phyloP scores from a whole-genome alignment of 2,113 vertebrate species.

The Amia ocellicauda region DNA sequence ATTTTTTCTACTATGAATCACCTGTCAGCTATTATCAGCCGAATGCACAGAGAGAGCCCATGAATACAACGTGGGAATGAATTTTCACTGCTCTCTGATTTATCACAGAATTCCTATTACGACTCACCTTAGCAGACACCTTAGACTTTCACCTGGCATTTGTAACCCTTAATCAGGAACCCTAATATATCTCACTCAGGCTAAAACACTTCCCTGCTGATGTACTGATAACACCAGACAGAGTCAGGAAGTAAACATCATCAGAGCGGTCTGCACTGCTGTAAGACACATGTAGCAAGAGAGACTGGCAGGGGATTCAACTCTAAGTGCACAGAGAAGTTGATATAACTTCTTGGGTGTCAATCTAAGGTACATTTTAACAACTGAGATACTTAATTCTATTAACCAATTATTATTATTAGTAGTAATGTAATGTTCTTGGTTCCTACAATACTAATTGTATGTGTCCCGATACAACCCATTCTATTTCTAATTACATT shows the following conservation, averaged over 20 bases:
- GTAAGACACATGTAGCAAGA: neutral
- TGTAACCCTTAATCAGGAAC: neutral
- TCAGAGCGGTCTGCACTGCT: neutral
- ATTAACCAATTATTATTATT: too few species aligned
- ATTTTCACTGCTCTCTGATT: neutral
- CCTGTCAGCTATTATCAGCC: constrained; percentile 26
- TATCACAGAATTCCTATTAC: constrained; percentile 8
- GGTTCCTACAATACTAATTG: too few species aligned
- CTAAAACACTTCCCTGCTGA: neutral
- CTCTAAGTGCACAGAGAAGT: too few species aligned
- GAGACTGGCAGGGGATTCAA: too few species aligned
- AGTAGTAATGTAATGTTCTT: too few species aligned
- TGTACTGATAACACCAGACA: neutral
- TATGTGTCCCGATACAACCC: too few species aligned
- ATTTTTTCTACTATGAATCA: constrained; percentile 28
- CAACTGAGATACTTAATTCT: too few species aligned
- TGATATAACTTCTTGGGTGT: too few species aligned
- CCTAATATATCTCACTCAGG: constrained; percentile 5
- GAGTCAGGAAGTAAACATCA: neutral
- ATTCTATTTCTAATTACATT: too few species aligned
- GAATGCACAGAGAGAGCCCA: constrained; percentile 9
- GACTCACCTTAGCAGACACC: constrained; percentile 7
- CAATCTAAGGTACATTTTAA: too few species aligned
- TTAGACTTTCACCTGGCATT: neutral
- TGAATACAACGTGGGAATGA: constrained; percentile 4